Evolutionary conservation across 2,113 vertebrate genomes (phyloP), one percentile per base, ranked within the genome.

Genomic region (Halichoerus grypus): DNA sequence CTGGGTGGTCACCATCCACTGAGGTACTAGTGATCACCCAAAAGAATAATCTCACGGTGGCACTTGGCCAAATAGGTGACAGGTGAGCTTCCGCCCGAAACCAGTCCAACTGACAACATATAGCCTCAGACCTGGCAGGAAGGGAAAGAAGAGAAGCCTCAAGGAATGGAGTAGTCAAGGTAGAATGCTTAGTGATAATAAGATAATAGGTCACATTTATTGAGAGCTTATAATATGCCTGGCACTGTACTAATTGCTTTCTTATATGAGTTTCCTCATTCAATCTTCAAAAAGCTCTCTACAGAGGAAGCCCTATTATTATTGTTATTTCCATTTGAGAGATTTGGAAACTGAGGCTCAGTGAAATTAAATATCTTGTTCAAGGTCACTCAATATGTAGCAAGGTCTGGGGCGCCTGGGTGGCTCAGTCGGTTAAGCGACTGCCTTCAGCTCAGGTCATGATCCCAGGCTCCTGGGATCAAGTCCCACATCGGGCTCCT

Each of bases 1-100:
- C 59, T 79, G 77, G 84, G 63, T 12, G 69, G 81, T 61, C 33
- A 77, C 90, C 59, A 61, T 65, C 42, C 24, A 0, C 31, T 55
- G 46, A 97, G 46, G 86, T 76, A 57, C 79, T 83, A 24, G 82
- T 26, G 16, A 88, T 89, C 69, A 95, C 67, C 65, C 65, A 90
- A 59, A 97, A 88, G 63, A 94, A 63, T 51, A 91, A 88, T 89
- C 61, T 33, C 42, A 72, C 2, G 26, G 74, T 94, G 97, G 97
- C 94, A 15, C 42, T 96, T 91, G 42, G 96, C 97, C 98, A 98
- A 96, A 61, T 97, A 95, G 98, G 95, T 77, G 59, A 94, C 59
- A 97, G 91, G 96, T 97, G 36, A 97, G 74, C 74, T 95, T 97
- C 92, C 0, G 1, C 31, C 69, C 85, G 77, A 97, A 93, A 95